phyloP scores from a whole-genome alignment of 2,113 vertebrate species.

The Ammospiza caudacuta region DNA sequence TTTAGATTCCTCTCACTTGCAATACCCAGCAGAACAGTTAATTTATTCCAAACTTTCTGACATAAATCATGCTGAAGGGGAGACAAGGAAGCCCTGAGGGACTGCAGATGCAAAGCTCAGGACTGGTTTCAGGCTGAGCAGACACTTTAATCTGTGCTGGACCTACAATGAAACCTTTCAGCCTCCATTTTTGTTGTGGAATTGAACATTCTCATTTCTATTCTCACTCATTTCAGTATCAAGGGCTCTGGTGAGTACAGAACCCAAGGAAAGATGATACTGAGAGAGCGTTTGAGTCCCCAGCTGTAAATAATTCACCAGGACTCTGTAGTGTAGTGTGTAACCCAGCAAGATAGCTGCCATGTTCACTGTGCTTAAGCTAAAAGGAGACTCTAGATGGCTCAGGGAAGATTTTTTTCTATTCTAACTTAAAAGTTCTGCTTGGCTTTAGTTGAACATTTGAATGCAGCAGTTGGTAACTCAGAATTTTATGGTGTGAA shows the following conservation, averaged over 20 bases:
- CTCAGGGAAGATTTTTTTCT: not conserved
- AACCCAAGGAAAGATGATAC: not conserved
- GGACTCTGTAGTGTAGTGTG: not conserved
- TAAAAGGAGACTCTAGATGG: not conserved
- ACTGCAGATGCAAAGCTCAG: not conserved
- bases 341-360: not conserved
- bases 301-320: not conserved
- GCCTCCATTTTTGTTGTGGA: not conserved
- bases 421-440: not conserved
- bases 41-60: slow-evolving; percentile 61
- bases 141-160: not conserved
- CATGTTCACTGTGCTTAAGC: not conserved
- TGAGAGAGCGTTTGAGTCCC: not conserved
- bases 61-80: slow-evolving; percentile 11
- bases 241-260: not conserved
- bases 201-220: not conserved
- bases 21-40: slow-evolving; percentile 27
- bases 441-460: not conserved
- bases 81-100: not conserved
- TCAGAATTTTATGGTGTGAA: not conserved
- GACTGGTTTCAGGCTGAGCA: not conserved
- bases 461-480: not conserved
- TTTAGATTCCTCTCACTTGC: slow-evolving; percentile 20
- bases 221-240: not conserved
- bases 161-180: not conserved